A percentile compares a stretch with the other conserved stretches of the same genome.
Conservation (phyloP, 2,113 vertebrate genomes). For the Corythoichthys haematopterus region DNA sequence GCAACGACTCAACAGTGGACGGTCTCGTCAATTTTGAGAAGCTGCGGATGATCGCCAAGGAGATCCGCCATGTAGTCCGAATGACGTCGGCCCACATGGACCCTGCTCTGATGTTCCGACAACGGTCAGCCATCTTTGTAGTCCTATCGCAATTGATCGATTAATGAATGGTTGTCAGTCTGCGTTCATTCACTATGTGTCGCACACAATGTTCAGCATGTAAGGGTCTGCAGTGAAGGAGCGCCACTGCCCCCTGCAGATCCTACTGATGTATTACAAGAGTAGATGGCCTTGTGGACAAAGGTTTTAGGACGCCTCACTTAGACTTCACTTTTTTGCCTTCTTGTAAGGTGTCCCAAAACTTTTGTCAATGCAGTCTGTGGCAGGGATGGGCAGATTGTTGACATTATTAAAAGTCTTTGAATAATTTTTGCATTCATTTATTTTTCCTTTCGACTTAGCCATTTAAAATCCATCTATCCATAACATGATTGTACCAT, state of each 20-base stretch:
- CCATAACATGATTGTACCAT: not conserved
- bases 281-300: not conserved
- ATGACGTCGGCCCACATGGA: slow-evolving; percentile 98
- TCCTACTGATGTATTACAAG: slow-evolving; percentile 35
- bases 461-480: not conserved
- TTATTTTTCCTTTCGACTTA: not conserved
- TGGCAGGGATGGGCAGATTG: not conserved
- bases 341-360: not conserved
- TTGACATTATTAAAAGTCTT: not conserved
- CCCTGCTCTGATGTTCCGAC: slow-evolving; percentile 93
- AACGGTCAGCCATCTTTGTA: slow-evolving; percentile 78
- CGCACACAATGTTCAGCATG: not conserved
- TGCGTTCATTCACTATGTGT: slow-evolving; percentile 21
- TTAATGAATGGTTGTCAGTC: too few species aligned
- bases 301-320: not conserved
- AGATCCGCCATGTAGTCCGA: slow-evolving; percentile 87
- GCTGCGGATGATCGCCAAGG: slow-evolving; percentile 95
- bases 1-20: slow-evolving; percentile 92
- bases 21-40: slow-evolving; percentile 98
- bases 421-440: not conserved
- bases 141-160: too few species aligned
- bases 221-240: slow-evolving; percentile 24
- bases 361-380: not conserved
- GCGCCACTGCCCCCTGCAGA: slow-evolving; percentile 61
- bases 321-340: not conserved